These are phyloP conservation scores for Macrosteles quadrilineatus DNA, from an alignment of 1,140 invertebrate species.

Conservation along the genomic window DNA sequence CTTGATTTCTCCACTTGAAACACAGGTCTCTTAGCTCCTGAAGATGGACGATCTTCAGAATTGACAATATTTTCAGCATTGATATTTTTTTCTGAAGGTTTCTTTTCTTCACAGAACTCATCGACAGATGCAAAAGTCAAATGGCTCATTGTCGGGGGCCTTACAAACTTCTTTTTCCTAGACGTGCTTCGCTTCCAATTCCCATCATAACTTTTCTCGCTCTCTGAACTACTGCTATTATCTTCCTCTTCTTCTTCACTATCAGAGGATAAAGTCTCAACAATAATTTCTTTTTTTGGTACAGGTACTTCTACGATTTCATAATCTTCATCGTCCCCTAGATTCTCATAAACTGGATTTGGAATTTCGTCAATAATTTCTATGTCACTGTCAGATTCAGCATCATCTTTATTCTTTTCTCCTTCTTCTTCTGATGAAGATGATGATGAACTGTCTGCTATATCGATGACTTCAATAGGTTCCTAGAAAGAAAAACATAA, in stretches of 20 bases:
- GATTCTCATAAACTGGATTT: neutral
- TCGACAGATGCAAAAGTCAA: neutral
- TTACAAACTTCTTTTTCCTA: neutral
- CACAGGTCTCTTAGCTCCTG: neutral
- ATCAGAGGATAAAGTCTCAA: conserved; percentile 46
- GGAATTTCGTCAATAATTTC: conserved; percentile 20
- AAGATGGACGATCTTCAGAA: no score
- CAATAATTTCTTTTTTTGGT: conserved; percentile 45
- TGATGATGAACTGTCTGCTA: conserved; percentile 44
- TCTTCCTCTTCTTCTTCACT: conserved; percentile 44
- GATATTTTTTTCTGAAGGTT: neutral
- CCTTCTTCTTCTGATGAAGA: no score
- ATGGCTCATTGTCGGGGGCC: neutral
- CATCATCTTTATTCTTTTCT: neutral
- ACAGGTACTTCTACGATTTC: conserved; percentile 7
- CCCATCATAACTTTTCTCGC: conserved; percentile 9
- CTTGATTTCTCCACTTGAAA: neutral
- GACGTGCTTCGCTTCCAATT: conserved; percentile 22
- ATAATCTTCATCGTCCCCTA: conserved; percentile 34
- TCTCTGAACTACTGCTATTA: conserved; percentile 11
- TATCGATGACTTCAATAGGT: conserved; percentile 47
- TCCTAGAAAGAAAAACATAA: no score
- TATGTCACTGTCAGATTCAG: conserved; percentile 7
- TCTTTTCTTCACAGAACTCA: neutral
- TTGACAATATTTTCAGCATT: conserved; percentile 5